phyloP scores from a whole-genome alignment of 2,113 vertebrate species.

The Tylochromis polylepis region DNA sequence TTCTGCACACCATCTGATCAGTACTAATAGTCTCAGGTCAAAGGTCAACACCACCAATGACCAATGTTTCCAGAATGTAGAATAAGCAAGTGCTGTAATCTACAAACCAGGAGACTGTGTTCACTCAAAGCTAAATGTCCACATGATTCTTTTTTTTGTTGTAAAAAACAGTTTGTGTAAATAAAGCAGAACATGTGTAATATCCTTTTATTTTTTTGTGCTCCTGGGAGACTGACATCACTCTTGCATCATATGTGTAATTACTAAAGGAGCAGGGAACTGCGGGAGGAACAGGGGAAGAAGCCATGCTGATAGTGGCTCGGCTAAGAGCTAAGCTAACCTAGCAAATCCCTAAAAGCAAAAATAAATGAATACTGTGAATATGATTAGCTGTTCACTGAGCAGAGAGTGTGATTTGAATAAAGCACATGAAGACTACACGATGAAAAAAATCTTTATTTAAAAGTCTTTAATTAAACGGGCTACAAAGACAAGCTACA shows the following conservation, averaged over 20 bases:
- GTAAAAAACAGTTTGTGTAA: neutral
- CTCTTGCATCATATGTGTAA: neutral
- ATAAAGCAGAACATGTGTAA: neutral
- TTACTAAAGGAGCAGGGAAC: no score
- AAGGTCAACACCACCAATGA: neutral
- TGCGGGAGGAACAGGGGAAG: no score
- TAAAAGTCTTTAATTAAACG: no score
- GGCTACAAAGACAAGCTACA: no score
- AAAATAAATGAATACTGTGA: no score
- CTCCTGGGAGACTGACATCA: neutral
- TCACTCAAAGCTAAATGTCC: neutral
- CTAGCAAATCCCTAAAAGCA: no score
- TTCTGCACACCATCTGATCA: neutral
- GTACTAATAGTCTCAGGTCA: neutral
- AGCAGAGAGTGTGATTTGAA: no score
- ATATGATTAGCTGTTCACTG: no score
- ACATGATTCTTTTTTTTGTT: neutral
- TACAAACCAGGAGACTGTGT: neutral
- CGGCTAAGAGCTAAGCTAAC: no score
- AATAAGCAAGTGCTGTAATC: accelerated
- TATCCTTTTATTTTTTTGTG: neutral
- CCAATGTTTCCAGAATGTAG: neutral
- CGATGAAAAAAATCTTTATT: no score
- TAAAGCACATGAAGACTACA: no score
- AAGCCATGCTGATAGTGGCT: no score